Percentiles rank a stretch among this genome's conserved stretches.
Conservation (phyloP, 2,888 invertebrate genomes). For the Mythimna vitellina region DNA sequence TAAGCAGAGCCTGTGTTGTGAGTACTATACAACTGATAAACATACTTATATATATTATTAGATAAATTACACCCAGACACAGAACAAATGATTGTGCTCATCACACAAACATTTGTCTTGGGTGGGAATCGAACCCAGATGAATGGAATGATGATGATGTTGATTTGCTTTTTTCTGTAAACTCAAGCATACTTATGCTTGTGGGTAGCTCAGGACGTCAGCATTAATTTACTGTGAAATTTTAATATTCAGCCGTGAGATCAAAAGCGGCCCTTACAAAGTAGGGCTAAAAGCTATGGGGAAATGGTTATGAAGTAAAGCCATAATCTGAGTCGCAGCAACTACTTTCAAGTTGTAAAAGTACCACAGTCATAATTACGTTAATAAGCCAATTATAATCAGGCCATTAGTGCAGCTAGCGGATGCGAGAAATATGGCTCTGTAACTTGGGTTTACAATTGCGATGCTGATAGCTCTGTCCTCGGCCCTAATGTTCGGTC, state of each 20-base stretch:
- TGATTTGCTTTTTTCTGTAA: not conserved
- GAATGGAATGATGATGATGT: too few relatives aligned
- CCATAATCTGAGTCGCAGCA: constrained; percentile 27
- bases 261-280: constrained; percentile 14
- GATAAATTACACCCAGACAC: too few relatives aligned
- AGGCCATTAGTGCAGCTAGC: constrained; percentile 73
- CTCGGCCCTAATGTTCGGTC: constrained; percentile 24
- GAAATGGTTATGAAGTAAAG: constrained; percentile 1
- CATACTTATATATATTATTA: too few relatives aligned
- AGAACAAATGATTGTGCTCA: too few relatives aligned
- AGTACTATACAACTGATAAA: too few relatives aligned
- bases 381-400: constrained; percentile 75
- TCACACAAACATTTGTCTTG: too few relatives aligned
- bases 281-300: constrained; percentile 8
- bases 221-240: not conserved
- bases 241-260: not conserved
- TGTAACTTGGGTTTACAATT: constrained; percentile 66
- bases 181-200: not conserved
- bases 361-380: constrained; percentile 70
- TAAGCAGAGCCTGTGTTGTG: too few relatives aligned
- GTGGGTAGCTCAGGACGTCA: not conserved
- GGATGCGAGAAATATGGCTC: constrained; percentile 74
- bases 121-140: too few relatives aligned
- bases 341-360: constrained; percentile 64
- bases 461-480: constrained; percentile 59